These are phyloP conservation scores for Oscheius myriophilus DNA, from an alignment of 2,888 invertebrate species.

Conservation along the genomic window DNA sequence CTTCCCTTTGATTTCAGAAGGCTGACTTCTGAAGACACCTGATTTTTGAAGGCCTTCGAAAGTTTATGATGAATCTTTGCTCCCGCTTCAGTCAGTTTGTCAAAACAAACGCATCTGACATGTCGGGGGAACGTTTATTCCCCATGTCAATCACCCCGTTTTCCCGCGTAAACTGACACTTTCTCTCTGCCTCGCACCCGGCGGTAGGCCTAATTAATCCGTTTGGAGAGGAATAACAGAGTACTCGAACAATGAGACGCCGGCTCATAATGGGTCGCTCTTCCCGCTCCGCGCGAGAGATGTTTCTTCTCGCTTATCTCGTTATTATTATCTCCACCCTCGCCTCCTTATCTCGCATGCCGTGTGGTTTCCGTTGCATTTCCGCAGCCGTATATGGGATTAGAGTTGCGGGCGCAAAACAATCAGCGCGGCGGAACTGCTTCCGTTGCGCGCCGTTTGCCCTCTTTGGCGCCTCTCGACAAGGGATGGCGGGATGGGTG, in stretches of 20 bases:
- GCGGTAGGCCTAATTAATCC: not conserved
- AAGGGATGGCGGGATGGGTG: not conserved
- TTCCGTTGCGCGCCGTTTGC: conserved; percentile 12
- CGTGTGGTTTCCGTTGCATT: conserved; percentile 18
- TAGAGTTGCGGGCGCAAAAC: conserved; percentile 23
- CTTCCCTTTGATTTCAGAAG: too few species aligned
- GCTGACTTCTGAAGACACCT: too few species aligned
- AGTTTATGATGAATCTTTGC: too few species aligned
- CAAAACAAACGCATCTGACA: too few species aligned
- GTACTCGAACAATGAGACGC: not conserved
- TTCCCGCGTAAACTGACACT: not conserved
- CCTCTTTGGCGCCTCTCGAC: not conserved
- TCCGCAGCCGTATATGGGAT: conserved; percentile 21
- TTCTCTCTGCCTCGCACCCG: not conserved
- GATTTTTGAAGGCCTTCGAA: too few species aligned
- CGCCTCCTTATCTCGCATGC: not conserved
- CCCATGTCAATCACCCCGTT: not conserved
- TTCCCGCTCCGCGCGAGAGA: not conserved
- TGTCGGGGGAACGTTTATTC: too few species aligned
- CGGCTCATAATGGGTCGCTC: not conserved
- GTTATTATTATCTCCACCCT: not conserved
- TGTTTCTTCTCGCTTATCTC: not conserved
- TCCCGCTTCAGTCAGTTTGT: too few species aligned
- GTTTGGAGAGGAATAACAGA: not conserved
- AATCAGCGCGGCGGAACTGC: conserved; percentile 23